phyloP scores from a whole-genome alignment of 2,797 vertebrate genomes.

The Enteromius radiatus region DNA sequence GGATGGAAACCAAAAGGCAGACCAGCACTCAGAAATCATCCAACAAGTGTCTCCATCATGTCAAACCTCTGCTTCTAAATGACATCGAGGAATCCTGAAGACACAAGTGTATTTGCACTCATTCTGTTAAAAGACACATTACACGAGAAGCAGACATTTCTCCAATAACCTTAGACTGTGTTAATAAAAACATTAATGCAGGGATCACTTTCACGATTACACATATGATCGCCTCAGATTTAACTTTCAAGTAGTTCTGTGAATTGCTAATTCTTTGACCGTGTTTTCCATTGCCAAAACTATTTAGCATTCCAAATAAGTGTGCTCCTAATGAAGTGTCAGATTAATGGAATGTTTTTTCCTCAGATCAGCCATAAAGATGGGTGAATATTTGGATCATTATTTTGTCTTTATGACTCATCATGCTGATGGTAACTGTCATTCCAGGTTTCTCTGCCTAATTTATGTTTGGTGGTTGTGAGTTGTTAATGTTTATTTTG shows the following conservation, averaged over 20 bases:
- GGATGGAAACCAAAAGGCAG: conserved; percentile 87
- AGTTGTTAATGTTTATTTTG: conserved; percentile 57
- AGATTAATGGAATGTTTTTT: conserved; percentile 63
- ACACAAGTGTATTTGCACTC: conserved; percentile 1
- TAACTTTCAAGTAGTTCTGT: neutral
- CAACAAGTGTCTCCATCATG: conserved; percentile 87
- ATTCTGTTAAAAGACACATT: neutral
- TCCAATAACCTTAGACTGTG: neutral
- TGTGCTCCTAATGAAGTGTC: conserved; percentile 59
- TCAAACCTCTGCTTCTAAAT: conserved; percentile 14
- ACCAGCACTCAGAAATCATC: conserved; percentile 91
- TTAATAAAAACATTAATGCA: neutral
- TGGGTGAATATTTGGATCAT: conserved; percentile 61
- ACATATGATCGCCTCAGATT: neutral
- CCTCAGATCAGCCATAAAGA: conserved; percentile 57
- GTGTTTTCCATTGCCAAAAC: conserved; percentile 63
- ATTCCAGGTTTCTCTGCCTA: conserved; percentile 56
- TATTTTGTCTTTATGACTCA: conserved; percentile 64
- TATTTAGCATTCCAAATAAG: conserved; percentile 65
- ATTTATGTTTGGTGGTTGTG: conserved; percentile 57
- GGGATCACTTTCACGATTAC: neutral
- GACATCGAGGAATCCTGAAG: conserved; percentile 5
- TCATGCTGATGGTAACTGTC: conserved; percentile 63
- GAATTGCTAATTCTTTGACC: neutral
- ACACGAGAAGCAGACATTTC: neutral